Evolutionary conservation across 2,888 invertebrate species (phyloP).

Genomic region (Drosophila fulvimacula): DNA sequence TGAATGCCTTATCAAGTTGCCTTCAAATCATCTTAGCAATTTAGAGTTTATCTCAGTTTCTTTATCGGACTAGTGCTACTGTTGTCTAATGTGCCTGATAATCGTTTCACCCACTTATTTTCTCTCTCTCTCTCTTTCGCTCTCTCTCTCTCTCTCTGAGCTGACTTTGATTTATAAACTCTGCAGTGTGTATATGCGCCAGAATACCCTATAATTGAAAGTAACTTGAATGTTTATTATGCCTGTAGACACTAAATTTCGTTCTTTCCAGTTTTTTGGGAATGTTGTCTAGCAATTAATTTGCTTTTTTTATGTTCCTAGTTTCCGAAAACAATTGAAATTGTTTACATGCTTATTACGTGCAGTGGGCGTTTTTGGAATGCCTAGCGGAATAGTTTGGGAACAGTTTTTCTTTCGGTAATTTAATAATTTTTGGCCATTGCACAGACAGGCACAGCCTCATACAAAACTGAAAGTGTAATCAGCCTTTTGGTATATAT

Average conservation of each 20-base stretch:
- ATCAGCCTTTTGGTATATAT: slow-evolving; percentile 9
- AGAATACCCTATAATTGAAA: slow-evolving; percentile 3
- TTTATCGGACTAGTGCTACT: slow-evolving; percentile 49
- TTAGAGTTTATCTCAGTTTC: slow-evolving; percentile 44
- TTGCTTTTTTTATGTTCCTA: slow-evolving; percentile 32
- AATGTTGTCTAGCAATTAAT: slow-evolving; percentile 20
- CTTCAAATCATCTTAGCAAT: slow-evolving; percentile 16
- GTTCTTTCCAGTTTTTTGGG: neutral
- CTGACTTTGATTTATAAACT: slow-evolving; percentile 43
- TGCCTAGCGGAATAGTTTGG: slow-evolving; percentile 24
- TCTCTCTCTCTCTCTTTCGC: neutral
- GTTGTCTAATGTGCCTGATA: slow-evolving; percentile 41
- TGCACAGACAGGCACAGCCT: slow-evolving; percentile 6
- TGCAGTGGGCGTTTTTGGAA: slow-evolving; percentile 28
- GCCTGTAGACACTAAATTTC: neutral
- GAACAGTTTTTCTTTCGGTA: slow-evolving; percentile 9
- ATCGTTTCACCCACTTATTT: slow-evolving; percentile 33
- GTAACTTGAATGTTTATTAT: neutral
- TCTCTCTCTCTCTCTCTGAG: neutral
- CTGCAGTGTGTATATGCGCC: neutral
- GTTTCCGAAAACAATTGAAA: slow-evolving; percentile 40
- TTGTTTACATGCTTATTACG: slow-evolving; percentile 40
- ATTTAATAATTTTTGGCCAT: slow-evolving; percentile 25
- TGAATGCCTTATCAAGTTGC: slow-evolving; percentile 41
- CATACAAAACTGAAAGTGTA: neutral